Percentiles rank a stretch among this genome's conserved stretches.
Evolutionary conservation across 1,140 invertebrate genomes (phyloP).

Genomic region (Heliconius nattereri): DNA sequence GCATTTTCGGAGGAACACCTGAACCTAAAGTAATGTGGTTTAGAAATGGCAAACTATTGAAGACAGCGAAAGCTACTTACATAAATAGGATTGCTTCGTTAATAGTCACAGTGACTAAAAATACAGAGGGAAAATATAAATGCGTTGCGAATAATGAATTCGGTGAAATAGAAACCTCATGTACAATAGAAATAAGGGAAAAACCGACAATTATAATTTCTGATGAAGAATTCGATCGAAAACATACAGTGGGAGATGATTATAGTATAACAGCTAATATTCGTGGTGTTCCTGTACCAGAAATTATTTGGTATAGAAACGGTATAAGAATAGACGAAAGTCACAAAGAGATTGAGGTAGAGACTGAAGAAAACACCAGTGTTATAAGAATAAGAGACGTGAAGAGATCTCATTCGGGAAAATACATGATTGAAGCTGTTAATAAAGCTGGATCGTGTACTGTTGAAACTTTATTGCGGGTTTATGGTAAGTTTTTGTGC

Average conservation of each 20-base stretch:
- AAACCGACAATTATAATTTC: conserved; percentile 84
- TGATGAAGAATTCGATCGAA: conserved; percentile 83
- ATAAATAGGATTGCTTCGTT: conserved; percentile 89
- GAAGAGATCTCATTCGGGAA: conserved; percentile 83
- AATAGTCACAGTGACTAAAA: conserved; percentile 84
- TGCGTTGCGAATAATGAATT: conserved; percentile 87
- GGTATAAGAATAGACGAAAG: conserved; percentile 72
- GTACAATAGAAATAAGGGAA: conserved; percentile 85
- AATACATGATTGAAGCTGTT: conserved; percentile 85
- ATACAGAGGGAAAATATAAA: conserved; percentile 86
- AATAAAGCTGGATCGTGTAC: conserved; percentile 86
- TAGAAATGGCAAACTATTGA: conserved; percentile 82
- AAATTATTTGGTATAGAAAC: conserved; percentile 85
- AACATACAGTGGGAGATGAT: conserved; percentile 82
- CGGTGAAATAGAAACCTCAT: conserved; percentile 87
- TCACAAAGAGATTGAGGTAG: conserved; percentile 80
- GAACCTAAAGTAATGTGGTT: conserved; percentile 92
- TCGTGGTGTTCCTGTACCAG: conserved; percentile 86
- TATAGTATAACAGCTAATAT: conserved; percentile 84
- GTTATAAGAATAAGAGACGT: conserved; percentile 84
- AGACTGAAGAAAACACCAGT: conserved; percentile 82
- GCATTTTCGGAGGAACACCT: conserved; percentile 91
- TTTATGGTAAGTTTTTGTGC: conserved; percentile 84
- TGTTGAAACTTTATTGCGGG: conserved; percentile 88
- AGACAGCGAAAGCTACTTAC: conserved; percentile 83